A percentile compares a stretch with the other conserved stretches of the same genome.
Evolutionary conservation across 2,797 vertebrate species (phyloP).

Genomic region (Sebastes elongatus): DNA sequence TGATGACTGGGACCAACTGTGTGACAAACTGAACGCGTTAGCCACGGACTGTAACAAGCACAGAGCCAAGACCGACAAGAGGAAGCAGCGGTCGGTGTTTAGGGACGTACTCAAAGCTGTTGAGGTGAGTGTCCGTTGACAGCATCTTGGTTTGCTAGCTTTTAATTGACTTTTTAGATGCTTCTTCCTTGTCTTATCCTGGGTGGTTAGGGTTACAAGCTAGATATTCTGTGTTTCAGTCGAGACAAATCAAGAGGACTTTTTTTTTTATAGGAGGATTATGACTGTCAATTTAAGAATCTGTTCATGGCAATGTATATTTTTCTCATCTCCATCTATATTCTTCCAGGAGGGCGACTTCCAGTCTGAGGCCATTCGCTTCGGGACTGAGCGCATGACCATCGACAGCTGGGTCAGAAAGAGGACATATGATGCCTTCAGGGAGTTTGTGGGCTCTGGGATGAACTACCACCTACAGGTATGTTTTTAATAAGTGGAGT

Average conservation of each 20-base stretch:
- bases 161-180: not conserved
- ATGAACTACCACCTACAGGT: conserved; percentile 98
- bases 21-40: conserved; percentile 88
- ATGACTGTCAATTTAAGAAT: not conserved
- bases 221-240: not conserved
- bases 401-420: conserved; percentile 98
- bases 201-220: too few relatives aligned
- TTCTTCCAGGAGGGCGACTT: conserved; percentile 90
- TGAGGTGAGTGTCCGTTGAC: conserved; percentile 83
- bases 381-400: conserved; percentile 95
- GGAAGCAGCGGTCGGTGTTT: conserved; percentile 96
- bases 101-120: conserved; percentile 93
- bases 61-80: conserved; percentile 94
- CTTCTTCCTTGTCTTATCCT: not conserved
- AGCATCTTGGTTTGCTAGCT: not conserved
- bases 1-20: conserved; percentile 89
- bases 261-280: not conserved
- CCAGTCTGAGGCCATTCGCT: conserved; percentile 92
- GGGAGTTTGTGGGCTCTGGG: conserved; percentile 94
- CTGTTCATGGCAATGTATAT: not conserved
- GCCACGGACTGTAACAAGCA: conserved; percentile 98
- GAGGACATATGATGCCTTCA: conserved; percentile 93
- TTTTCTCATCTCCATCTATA: not conserved
- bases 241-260: not conserved
- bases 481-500: not conserved